Conservation (phyloP, 1,140 invertebrate species). For the Ips typographus region DNA sequence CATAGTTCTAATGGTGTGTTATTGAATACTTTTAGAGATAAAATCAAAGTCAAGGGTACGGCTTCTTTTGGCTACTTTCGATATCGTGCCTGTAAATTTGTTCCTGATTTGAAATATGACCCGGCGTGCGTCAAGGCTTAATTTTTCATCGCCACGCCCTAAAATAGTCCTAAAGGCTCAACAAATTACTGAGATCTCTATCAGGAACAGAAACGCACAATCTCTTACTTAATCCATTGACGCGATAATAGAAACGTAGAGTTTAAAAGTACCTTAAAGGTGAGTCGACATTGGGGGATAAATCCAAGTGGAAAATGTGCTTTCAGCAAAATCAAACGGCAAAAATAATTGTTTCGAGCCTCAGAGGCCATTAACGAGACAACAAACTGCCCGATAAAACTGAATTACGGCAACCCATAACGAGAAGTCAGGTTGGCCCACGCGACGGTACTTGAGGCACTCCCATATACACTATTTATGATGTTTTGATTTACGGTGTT, state of each 20-base stretch:
- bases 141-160: too few species aligned
- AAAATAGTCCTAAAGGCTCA: too few species aligned
- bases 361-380: conserved; percentile 33
- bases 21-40: conserved; percentile 18
- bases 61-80: conserved; percentile 23
- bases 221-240: too few species aligned
- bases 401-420: conserved; percentile 33
- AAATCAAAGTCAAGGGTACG: conserved; percentile 28
- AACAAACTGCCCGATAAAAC: conserved; percentile 35
- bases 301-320: conserved; percentile 3
- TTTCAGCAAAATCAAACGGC: conserved; percentile 26
- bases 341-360: conserved; percentile 35
- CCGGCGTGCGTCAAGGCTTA: too few species aligned
- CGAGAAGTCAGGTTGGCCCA: conserved; percentile 36
- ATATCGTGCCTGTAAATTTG: conserved; percentile 5
- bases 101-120: too few species aligned
- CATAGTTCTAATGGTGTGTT: background rate
- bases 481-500: conserved; percentile 34
- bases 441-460: conserved; percentile 30
- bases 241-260: background rate
- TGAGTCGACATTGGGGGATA: background rate
- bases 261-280: background rate
- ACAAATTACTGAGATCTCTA: too few species aligned
- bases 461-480: conserved; percentile 29
- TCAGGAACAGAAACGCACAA: too few species aligned